Evolutionary conservation across 2,888 invertebrate genomes (phyloP).

Genomic region (Lasius fuliginosus): DNA sequence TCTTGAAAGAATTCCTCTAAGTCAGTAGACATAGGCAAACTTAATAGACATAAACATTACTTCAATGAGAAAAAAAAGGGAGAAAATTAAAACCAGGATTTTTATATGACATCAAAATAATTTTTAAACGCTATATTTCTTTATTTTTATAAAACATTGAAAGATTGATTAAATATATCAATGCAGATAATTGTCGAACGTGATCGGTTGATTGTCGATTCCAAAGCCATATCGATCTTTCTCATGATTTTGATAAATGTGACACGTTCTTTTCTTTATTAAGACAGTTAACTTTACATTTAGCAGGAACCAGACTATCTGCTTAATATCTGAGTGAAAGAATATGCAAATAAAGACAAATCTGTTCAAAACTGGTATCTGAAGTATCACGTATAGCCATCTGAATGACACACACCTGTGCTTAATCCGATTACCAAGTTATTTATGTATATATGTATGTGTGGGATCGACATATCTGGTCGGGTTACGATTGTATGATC

Average conservation of each 20-base stretch:
- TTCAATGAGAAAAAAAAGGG: background rate
- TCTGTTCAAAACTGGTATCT: slow-evolving; percentile 42
- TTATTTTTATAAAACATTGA: background rate
- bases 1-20: background rate
- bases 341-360: slow-evolving; percentile 35
- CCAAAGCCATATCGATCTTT: slow-evolving; percentile 53
- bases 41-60: background rate
- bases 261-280: slow-evolving; percentile 48
- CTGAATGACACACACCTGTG: slow-evolving; percentile 69
- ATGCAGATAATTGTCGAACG: background rate
- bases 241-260: slow-evolving; percentile 58
- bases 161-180: background rate
- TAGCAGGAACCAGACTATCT: background rate
- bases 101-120: background rate
- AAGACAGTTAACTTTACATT: slow-evolving; percentile 48
- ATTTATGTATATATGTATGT: background rate
- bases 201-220: background rate
- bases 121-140: background rate
- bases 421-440: slow-evolving; percentile 73
- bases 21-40: background rate
- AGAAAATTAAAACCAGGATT: background rate
- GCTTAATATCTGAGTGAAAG: background rate
- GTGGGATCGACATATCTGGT: slow-evolving; percentile 56
- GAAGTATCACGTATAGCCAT: slow-evolving; percentile 55
- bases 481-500: slow-evolving; percentile 60